Conservation (phyloP, 1,140 invertebrate genomes). For the Melipona quadrifasciata region DNA sequence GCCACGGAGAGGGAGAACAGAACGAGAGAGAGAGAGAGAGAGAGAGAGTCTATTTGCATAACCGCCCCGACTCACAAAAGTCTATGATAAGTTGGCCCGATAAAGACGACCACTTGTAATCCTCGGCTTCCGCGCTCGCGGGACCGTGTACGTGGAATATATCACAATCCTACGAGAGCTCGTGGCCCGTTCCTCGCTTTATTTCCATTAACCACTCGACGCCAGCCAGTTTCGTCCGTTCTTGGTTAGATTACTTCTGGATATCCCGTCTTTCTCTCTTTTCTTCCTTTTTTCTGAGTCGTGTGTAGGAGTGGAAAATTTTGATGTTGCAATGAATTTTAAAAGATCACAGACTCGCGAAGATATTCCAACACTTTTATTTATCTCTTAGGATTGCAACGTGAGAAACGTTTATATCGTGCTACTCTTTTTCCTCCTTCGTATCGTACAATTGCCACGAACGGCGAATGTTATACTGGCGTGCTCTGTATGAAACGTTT, state of each 20-base stretch:
- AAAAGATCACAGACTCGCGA: not conserved
- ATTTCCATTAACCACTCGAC: conserved; percentile 29
- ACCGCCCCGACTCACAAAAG: conserved; percentile 65
- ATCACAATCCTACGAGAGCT: conserved; percentile 45
- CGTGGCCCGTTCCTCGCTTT: conserved; percentile 41
- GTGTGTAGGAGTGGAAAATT: not conserved
- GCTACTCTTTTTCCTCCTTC: too few relatives aligned
- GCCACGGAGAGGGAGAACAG: not conserved
- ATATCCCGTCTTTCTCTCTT: too few relatives aligned
- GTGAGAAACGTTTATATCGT: too few relatives aligned
- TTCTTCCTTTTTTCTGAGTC: not conserved
- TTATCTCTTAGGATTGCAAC: not conserved
- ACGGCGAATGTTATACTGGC: too few relatives aligned
- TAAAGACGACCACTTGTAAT: conserved; percentile 69
- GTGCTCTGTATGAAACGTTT: too few relatives aligned
- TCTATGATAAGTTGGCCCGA: conserved; percentile 68
- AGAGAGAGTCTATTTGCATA: conserved; percentile 67
- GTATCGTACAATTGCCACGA: too few relatives aligned
- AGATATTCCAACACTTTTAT: not conserved
- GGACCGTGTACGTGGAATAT: conserved; percentile 52
- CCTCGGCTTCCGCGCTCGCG: conserved; percentile 65
- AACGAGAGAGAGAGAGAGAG: conserved; percentile 27
- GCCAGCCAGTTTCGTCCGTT: not conserved
- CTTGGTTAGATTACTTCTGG: not conserved
- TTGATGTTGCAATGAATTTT: not conserved